These are phyloP conservation scores for Eupristina koningsbergeri DNA, from an alignment of 1,140 invertebrate species.

Conservation along the genomic window DNA sequence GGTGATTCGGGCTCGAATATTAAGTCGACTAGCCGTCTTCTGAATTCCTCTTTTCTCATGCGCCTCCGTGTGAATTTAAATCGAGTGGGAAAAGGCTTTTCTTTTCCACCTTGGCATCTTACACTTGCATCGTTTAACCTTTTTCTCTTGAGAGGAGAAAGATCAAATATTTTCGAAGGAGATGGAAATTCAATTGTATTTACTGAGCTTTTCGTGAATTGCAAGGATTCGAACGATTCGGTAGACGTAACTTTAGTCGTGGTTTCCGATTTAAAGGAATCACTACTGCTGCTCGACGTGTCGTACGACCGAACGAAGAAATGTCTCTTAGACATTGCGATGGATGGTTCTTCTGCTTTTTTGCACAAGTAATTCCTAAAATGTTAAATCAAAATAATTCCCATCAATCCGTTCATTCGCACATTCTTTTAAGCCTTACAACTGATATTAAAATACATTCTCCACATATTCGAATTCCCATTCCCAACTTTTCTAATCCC, in stretches of 20 bases:
- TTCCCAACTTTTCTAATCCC: no score
- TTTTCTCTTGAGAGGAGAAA: background rate
- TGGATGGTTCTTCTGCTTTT: background rate
- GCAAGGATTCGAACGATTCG: background rate
- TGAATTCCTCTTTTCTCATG: constrained; percentile 57
- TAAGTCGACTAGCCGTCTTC: constrained; percentile 81
- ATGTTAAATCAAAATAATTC: background rate
- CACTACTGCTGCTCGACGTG: background rate
- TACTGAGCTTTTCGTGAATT: background rate
- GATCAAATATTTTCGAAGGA: background rate
- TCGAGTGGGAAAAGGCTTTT: background rate
- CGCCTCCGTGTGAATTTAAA: constrained; percentile 13
- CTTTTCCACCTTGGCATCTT: background rate
- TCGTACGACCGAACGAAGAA: background rate
- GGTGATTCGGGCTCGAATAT: constrained; percentile 75
- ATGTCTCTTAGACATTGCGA: background rate
- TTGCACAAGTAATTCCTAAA: background rate
- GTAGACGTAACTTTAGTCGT: background rate
- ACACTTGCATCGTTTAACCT: background rate
- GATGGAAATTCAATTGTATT: constrained; percentile 10
- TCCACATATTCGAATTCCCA: no score
- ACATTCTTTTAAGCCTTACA: no score
- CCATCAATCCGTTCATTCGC: background rate
- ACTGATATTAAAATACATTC: no score
- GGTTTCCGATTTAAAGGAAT: background rate